Base-by-base conservation (phyloP, 2,888 invertebrate species). In the Lampropteryx suffumata region DNA sequence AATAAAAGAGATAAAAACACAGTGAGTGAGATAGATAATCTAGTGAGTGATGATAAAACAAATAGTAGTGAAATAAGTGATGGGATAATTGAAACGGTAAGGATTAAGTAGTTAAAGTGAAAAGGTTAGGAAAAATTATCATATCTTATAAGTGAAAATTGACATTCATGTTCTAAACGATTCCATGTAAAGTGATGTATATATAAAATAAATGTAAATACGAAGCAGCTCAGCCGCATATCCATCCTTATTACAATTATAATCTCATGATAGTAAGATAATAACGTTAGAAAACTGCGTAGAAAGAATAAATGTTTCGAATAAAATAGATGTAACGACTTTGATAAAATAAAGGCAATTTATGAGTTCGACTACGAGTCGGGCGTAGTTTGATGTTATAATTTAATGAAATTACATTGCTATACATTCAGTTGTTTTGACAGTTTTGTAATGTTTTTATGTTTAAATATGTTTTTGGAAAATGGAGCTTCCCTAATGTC, bases 141-240 rank as follows among this genome's bases (percentile, higher is more conserved):
- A 73, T 73, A 73, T 73, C 74, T 69, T 62, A 6, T 60, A 61
- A 56, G 59, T 45, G 57, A 59, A 59, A 56, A 50, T 57, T 57
- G 57, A 60, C 46, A 57, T 58, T 39, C 44, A 61, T 59, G 52
- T 58, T 68, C 71, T 57, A 53, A 66, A 64, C 29, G 35, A 46
- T 48, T 46, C 44, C 57, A 57, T 82, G 82, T 84, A 80, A 67
- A 82, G 76, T 64, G 57, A 59, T 83, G 84, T 84, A 82, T 71
- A 82, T 83, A 82, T 83, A 84, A 53, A 62, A 55, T 39, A 53
- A 57, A 45, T 57, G 64, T 79, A 79, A 73, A 80, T 54, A 75
- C 74, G 74, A 59, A 73, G 74, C 79, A 79, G 82, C 79, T 80
- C 77, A 73, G 84, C 80, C 82, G 82, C 85, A 84, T 87, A 87